A percentile compares a stretch with the other conserved stretches of the same genome.
These are phyloP conservation scores for Chelidonichthys spinosus DNA, from an alignment of 2,797 vertebrate species.

Conservation along the genomic window DNA sequence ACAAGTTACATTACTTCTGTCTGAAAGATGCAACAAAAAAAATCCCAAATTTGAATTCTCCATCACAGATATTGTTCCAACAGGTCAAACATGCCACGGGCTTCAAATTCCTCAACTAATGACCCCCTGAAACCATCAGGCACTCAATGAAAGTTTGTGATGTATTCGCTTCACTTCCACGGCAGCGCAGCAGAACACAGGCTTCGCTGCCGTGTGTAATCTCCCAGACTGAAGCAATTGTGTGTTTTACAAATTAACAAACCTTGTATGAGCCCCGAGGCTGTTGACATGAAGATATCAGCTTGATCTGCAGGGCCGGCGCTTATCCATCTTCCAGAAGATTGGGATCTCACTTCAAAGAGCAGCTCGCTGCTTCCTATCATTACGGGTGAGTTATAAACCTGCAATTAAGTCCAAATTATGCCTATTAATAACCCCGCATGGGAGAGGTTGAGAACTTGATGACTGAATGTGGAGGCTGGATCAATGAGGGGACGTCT, in stretches of 20 bases:
- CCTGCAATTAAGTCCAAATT: conserved; percentile 79
- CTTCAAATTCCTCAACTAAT: conserved; percentile 40
- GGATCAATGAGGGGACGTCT: conserved; percentile 75
- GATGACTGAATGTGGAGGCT: conserved; percentile 73
- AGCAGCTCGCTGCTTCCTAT: conserved; percentile 71
- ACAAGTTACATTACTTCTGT: neutral
- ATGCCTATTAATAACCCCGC: conserved; percentile 79
- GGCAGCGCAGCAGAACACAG: neutral
- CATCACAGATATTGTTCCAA: conserved; percentile 19
- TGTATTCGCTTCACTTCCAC: conserved; percentile 6
- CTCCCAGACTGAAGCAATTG: conserved; percentile 4
- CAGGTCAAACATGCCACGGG: conserved; percentile 10
- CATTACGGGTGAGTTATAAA: conserved; percentile 80
- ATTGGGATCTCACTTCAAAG: conserved; percentile 79
- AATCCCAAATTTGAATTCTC: conserved; percentile 10
- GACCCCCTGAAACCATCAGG: conserved; percentile 9
- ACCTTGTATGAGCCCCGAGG: conserved; percentile 36
- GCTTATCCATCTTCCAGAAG: conserved; percentile 71
- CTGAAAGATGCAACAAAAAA: neutral
- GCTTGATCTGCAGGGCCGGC: conserved; percentile 52
- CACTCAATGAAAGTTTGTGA: conserved; percentile 1
- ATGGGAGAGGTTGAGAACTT: conserved; percentile 72
- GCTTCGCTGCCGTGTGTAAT: neutral
- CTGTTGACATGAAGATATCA: conserved; percentile 68
- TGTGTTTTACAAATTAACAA: conserved; percentile 55